Percentiles rank a stretch among this genome's conserved stretches.
Evolutionary conservation across 2,888 invertebrate genomes (phyloP).

Genomic region (Atethmia centrago): DNA sequence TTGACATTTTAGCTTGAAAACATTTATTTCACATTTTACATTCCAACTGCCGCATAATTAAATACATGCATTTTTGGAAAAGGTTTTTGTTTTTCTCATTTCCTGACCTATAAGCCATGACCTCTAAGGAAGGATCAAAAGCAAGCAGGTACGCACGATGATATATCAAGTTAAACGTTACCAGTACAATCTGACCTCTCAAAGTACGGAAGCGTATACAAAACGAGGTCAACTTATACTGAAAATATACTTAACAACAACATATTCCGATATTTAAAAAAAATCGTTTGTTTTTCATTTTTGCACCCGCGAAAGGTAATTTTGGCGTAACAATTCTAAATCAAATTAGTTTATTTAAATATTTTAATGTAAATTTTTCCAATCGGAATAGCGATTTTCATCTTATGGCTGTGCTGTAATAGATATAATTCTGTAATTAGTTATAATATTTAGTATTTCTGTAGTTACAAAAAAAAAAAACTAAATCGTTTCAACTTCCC

Average conservation of each 20-base stretch:
- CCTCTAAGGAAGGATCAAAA: background rate
- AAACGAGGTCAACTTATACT: background rate
- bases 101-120: background rate
- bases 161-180: background rate
- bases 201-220: background rate
- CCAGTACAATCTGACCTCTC: background rate
- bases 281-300: background rate
- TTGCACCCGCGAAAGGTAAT: background rate
- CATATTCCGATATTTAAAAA: background rate
- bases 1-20: background rate
- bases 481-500: background rate
- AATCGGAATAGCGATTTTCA: slow-evolving; percentile 18
- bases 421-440: background rate
- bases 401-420: slow-evolving; percentile 40
- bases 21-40: background rate
- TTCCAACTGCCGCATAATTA: background rate
- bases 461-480: background rate
- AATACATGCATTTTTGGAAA: background rate
- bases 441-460: background rate
- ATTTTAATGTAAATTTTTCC: background rate
- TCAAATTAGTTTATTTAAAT: slow-evolving; percentile 8
- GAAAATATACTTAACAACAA: background rate
- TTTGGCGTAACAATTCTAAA: slow-evolving; percentile 8
- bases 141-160: too few species aligned
- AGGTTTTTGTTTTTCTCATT: background rate